These are phyloP conservation scores for Corynorhinus townsendii DNA, from an alignment of 2,113 vertebrate species.

Conservation along the genomic window DNA sequence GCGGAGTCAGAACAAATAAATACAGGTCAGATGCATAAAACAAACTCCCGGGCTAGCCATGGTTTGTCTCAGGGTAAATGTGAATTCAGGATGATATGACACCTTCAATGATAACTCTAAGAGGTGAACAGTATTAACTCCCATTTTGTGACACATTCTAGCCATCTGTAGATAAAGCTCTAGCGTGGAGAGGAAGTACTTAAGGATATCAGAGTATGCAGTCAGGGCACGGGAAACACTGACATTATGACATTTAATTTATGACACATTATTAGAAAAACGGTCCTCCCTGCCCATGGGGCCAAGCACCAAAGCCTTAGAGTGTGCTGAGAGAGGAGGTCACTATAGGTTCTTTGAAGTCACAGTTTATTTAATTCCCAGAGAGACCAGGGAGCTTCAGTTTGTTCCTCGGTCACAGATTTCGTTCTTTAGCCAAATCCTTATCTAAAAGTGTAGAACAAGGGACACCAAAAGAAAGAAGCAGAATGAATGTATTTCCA, in stretches of 20 bases:
- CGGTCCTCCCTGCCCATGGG: neutral
- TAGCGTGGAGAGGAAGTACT: neutral
- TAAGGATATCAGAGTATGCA: neutral
- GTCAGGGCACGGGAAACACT: neutral
- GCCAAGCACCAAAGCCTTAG: neutral
- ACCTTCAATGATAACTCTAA: neutral
- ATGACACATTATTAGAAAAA: slow-evolving; percentile 3
- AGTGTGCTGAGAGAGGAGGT: neutral
- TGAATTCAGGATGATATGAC: neutral
- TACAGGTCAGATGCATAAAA: neutral
- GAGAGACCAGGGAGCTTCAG: neutral
- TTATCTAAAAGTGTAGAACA: slow-evolving; percentile 36
- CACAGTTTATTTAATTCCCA: slow-evolving; percentile 50
- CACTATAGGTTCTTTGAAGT: slow-evolving; percentile 22
- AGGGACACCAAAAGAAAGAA: slow-evolving; percentile 19
- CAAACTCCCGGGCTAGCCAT: neutral
- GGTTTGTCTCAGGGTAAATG: neutral
- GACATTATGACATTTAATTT: neutral
- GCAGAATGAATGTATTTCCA: slow-evolving; percentile 10
- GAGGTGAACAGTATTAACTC: neutral
- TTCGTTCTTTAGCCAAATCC: slow-evolving; percentile 34
- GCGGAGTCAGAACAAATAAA: slow-evolving; percentile 30
- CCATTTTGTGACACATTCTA: neutral
- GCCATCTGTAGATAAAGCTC: neutral
- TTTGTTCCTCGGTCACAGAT: slow-evolving; percentile 36